phyloP scores from a whole-genome alignment of 2,797 vertebrate genomes.

The Chiroxiphia lanceolata region DNA sequence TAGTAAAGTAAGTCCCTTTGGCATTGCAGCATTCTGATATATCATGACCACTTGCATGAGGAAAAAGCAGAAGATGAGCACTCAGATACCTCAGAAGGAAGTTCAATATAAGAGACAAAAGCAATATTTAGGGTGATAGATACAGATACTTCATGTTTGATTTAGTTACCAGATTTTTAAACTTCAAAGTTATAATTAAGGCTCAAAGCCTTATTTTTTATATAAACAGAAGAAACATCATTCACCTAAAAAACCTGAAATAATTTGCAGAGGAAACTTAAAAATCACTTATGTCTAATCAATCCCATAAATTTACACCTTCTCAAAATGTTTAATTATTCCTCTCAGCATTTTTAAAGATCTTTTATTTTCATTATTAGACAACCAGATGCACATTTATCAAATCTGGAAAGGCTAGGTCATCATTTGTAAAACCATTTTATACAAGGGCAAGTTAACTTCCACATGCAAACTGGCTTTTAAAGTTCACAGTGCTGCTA shows the following conservation, averaged over 20 bases:
- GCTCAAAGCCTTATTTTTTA: background rate
- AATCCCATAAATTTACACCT: background rate
- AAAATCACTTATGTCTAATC: conserved; percentile 19
- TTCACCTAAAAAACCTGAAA: background rate
- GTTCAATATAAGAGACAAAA: background rate
- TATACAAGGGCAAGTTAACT: conserved; percentile 64
- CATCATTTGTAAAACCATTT: conserved; percentile 59
- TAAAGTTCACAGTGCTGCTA: conserved; percentile 68
- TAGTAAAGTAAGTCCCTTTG: background rate
- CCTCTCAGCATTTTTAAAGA: conserved; percentile 34
- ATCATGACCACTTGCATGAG: background rate
- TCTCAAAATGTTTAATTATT: conserved; percentile 38
- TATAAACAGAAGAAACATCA: background rate
- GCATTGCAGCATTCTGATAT: background rate
- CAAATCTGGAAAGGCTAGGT: conserved; percentile 50
- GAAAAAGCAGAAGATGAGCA: background rate
- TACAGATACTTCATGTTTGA: background rate
- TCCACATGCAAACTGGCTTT: conserved; percentile 71
- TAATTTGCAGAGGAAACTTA: conserved; percentile 24
- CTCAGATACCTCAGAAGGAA: background rate
- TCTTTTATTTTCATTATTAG: conserved; percentile 63
- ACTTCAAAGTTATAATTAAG: background rate
- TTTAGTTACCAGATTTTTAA: background rate
- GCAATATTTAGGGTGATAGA: background rate
- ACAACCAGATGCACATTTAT: conserved; percentile 32